phyloP scores from a whole-genome alignment of 2,888 invertebrate species.

The Octodonta nipae region DNA sequence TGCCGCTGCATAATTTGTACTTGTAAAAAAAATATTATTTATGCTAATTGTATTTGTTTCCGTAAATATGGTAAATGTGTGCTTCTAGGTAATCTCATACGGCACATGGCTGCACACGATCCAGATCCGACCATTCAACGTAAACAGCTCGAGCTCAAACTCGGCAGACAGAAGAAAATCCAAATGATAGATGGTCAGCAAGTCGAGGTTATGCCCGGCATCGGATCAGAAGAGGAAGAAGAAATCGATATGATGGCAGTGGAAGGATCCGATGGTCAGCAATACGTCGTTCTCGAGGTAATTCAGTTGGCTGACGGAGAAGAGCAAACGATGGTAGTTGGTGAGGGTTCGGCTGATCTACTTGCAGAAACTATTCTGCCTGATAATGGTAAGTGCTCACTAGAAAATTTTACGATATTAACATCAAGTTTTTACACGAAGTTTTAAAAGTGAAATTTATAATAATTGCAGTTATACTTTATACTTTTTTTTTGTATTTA shows the following conservation, averaged over 20 bases:
- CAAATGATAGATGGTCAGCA: slow-evolving; percentile 48
- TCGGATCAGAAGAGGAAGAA: slow-evolving; percentile 37
- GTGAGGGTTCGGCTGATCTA: slow-evolving; percentile 33
- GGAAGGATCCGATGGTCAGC: slow-evolving; percentile 62
- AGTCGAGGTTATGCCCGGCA: slow-evolving; percentile 35
- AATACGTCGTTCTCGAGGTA: slow-evolving; percentile 82
- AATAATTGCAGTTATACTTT: too few species aligned
- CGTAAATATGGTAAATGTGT: too few species aligned
- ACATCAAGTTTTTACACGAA: too few species aligned
- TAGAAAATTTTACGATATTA: neutral
- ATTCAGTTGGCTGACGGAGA: slow-evolving; percentile 62
- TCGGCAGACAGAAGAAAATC: slow-evolving; percentile 65
- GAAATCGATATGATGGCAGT: slow-evolving; percentile 53
- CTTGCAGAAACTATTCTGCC: slow-evolving; percentile 35
- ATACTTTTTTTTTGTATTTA: too few species aligned
- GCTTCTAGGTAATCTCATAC: slow-evolving; percentile 65
- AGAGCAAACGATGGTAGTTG: slow-evolving; percentile 48
- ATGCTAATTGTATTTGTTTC: too few species aligned
- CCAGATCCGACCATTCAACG: slow-evolving; percentile 66
- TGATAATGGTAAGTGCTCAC: slow-evolving; percentile 22
- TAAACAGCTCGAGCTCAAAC: slow-evolving; percentile 59
- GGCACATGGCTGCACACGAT: slow-evolving; percentile 85
- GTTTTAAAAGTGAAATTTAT: too few species aligned
- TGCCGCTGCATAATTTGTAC: too few species aligned
- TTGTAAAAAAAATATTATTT: neutral